Base-by-base conservation (phyloP, 2,888 invertebrate species). In the Drosophila colorata region DNA sequence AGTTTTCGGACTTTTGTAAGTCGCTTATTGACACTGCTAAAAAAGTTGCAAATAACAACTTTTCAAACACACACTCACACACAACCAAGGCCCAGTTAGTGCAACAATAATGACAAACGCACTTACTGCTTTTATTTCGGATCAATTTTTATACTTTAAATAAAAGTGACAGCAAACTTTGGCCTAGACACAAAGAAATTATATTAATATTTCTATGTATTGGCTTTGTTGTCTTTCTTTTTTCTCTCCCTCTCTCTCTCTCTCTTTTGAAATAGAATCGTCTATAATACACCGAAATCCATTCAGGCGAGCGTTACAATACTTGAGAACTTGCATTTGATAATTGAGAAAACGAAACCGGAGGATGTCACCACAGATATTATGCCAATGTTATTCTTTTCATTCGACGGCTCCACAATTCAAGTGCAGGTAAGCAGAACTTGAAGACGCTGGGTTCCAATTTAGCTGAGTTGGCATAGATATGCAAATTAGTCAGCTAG, bases 291-390 rank as follows among this genome's bases (percentile, higher is more conserved):
- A 51, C 96, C 96, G 23, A 97, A 96, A 93, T 95, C 95, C 64
- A 95, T 96, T 68, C 96, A 97, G 92, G 97, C 98, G 11, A 96
- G 97, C 0, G 97, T 98, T 6, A 96, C 96, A 49, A 94, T 98
- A 64, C 93, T 98, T 88, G 98, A 98, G 93, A 97, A 97, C 92
- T 93, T 98, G 83, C 97, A 98, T 92, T 93, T 97, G 72, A 95
- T 98, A 73, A 93, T 98, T 91, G 95, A 96, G 90, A 98, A 98
- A 93, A 97, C 97, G 67, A 95, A 96, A 13, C 93, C 94, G 46
- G 96, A 96, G 44, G 97, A 97, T 76, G 94, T 96, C 38, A 95
- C 96, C 80, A 94, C 94, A 2, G 97, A 98, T 90, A 95, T 98
- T 51, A 93, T 98, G 82, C 97, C 98, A 4, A 94, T 98, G 93